Base-by-base conservation (phyloP, 2,888 invertebrate species). In the Eudemis profundana region DNA sequence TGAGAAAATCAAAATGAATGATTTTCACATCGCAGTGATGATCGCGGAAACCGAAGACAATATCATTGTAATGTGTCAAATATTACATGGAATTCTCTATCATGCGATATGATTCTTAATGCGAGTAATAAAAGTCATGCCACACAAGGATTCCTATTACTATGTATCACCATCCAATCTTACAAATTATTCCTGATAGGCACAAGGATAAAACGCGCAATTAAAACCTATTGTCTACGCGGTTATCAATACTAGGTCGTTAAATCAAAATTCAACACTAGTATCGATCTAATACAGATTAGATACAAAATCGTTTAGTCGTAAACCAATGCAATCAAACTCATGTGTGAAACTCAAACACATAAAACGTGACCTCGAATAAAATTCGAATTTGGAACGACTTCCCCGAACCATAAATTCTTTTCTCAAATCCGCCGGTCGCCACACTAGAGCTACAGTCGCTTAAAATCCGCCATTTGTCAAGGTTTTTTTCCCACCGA, bases 261-360 rank as follows among this genome's bases (percentile, higher is more conserved):
- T 38, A 23, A 3, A 78, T 79, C 70, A 73, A 70, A 75, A 84
- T 82, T 81, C 80, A 74, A 53, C 50, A 50, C 66, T 57, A 66
- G 67, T 72, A 72, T 69, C 66, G 69, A 75, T 77, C 74, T 74
- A 77, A 79, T 80, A 81, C 72, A 77, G 84, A 85, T 86, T 68
- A 67, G 14, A 46, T 29, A 77, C 66, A 68, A 68, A 70, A 54
- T 51, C 40, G 61, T 56, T 51, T 72, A 72, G 67, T 62, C 61
- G 66, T 77, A 85, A 84, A 83, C 78, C 72, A 69, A 73, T 70
- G 74, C 82, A 79, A 86, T 86, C 83, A 85, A 82, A 86, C 78
- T 84, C 86, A 83, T 85, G 88, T 78, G 79, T 79, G 69, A 74
- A 72, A 73, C 79, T 79, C 69, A 74, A 72, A 73, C 79, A 54